A percentile compares a stretch with the other conserved stretches of the same genome.
Conservation (phyloP, 2,113 vertebrate genomes). For the Hystrix cristata region DNA sequence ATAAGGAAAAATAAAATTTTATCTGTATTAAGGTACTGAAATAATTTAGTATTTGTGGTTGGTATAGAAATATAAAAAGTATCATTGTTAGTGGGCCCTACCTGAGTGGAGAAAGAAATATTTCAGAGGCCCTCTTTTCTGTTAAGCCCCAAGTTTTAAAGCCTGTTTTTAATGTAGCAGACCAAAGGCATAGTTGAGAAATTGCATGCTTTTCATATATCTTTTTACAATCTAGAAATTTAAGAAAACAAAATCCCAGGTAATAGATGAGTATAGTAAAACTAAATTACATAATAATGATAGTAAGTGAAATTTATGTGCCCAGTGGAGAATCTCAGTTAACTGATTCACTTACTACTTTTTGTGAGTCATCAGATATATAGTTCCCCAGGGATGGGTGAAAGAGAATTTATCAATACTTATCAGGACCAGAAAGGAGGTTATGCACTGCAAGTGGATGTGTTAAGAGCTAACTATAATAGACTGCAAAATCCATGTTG, state of each 20-base stretch:
- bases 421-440: neutral
- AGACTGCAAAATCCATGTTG: neutral
- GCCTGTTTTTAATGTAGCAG: neutral
- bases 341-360: conserved; percentile 46
- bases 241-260: conserved; percentile 52
- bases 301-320: conserved; percentile 58
- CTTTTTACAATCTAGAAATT: neutral
- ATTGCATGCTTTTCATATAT: conserved; percentile 40
- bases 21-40: neutral
- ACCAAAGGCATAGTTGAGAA: neutral
- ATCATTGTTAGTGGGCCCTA: neutral
- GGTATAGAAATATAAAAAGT: neutral
- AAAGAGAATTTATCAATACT: neutral
- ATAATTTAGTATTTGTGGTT: neutral
- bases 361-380: conserved; percentile 44
- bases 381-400: neutral
- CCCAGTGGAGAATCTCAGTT: conserved; percentile 9
- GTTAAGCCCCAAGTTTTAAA: neutral
- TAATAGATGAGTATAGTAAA: conserved; percentile 50
- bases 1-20: conserved; percentile 22
- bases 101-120: neutral
- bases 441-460: neutral
- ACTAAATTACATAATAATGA: conserved; percentile 53
- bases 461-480: neutral
- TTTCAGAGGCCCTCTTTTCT: conserved; percentile 12